Conservation (phyloP, 2,113 vertebrate species). For the Oxyura jamaicensis region DNA sequence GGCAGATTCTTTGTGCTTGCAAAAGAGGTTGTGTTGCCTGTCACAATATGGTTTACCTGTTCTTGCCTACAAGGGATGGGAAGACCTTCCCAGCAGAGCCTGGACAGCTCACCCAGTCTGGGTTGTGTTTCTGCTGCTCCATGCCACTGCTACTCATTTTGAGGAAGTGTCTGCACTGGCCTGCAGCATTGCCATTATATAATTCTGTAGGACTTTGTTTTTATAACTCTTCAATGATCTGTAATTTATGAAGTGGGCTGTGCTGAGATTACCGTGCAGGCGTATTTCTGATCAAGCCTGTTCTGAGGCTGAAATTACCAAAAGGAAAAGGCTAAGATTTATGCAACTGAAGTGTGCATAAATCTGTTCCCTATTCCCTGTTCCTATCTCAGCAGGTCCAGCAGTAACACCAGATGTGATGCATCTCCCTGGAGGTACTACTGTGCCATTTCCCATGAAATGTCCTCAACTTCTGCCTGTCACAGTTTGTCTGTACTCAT, state of each 20-base stretch:
- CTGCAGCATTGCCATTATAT: not conserved
- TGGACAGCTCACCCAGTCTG: not conserved
- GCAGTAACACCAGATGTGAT: not conserved
- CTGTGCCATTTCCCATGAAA: not conserved
- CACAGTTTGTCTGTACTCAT: not conserved
- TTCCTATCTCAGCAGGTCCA: not conserved
- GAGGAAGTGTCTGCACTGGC: not conserved
- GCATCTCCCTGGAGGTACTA: not conserved
- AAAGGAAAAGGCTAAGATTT: not conserved
- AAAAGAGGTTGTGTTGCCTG: not conserved
- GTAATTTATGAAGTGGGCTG: not conserved
- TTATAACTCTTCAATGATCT: not conserved
- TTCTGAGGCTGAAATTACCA: not conserved
- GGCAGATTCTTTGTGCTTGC: not conserved
- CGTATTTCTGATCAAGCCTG: not conserved
- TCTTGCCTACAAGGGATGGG: not conserved
- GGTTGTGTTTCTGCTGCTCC: not conserved
- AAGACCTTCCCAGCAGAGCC: not conserved
- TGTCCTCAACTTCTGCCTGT: not conserved
- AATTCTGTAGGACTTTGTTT: not conserved
- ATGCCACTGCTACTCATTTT: rapidly evolving
- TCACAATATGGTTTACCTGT: not conserved
- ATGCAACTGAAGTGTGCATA: not conserved
- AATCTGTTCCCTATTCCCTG: not conserved
- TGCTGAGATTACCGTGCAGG: not conserved